A percentile compares a stretch with the other conserved stretches of the same genome.
These are phyloP conservation scores for Pantherophis guttatus DNA, from an alignment of 2,113 vertebrate species.

Conservation along the genomic window DNA sequence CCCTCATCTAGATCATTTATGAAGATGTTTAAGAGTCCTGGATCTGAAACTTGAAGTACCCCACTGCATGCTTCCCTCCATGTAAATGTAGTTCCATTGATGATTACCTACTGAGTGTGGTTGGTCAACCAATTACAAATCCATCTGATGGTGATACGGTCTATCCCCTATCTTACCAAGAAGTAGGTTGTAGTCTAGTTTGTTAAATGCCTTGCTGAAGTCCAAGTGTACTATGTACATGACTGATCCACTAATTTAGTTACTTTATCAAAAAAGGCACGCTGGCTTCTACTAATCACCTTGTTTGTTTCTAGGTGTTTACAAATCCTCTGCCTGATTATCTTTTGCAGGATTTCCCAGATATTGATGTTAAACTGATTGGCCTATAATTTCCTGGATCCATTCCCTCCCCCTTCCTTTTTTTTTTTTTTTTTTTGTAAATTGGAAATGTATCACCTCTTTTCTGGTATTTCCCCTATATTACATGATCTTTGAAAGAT, in stretches of 20 bases:
- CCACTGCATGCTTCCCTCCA: neutral
- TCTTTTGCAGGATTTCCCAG: neutral
- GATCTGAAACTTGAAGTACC: neutral
- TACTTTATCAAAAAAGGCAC: neutral
- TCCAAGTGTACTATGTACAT: neutral
- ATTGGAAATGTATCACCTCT: neutral
- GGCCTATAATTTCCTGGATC: neutral
- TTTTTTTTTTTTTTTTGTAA: too few species aligned
- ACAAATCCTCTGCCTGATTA: neutral
- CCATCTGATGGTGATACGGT: neutral
- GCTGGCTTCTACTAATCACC: neutral
- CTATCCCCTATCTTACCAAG: neutral
- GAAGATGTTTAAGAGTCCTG: neutral
- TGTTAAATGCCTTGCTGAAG: neutral
- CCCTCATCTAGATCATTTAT: neutral
- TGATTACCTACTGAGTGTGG: neutral
- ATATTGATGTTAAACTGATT: neutral
- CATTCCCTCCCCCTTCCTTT: neutral
- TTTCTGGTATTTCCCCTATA: neutral
- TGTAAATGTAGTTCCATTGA: neutral
- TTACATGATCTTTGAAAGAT: too few species aligned
- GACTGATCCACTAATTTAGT: neutral
- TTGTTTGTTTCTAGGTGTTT: neutral
- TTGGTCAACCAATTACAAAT: neutral
- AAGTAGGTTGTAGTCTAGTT: neutral